Evolutionary conservation across 2,888 invertebrate species (phyloP).

Genomic region (Iselma pallidipennis): DNA sequence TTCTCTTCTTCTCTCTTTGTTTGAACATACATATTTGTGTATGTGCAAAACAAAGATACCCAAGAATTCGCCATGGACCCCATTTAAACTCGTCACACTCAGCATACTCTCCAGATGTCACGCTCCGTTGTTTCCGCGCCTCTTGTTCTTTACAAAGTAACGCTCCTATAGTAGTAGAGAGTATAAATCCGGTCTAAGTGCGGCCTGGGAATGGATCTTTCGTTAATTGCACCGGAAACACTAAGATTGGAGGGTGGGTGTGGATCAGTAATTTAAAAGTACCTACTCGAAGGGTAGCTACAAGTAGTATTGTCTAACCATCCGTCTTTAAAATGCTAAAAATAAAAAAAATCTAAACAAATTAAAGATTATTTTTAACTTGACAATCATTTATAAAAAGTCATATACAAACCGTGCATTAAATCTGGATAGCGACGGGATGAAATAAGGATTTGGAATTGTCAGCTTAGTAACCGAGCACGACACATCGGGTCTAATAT

Average conservation of each 20-base stretch:
- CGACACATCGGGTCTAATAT: slow-evolving; percentile 51
- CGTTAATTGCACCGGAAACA: slow-evolving; percentile 25
- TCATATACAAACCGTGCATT: too few species aligned
- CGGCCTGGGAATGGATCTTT: slow-evolving; percentile 25
- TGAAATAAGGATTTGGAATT: not conserved
- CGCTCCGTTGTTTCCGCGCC: slow-evolving; percentile 28
- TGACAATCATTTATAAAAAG: too few species aligned
- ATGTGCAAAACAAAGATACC: slow-evolving; percentile 6
- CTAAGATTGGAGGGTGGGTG: not conserved
- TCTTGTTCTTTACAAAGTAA: slow-evolving; percentile 25
- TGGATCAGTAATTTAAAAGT: too few species aligned
- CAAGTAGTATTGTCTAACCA: too few species aligned
- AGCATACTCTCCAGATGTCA: slow-evolving; percentile 28
- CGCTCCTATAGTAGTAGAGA: slow-evolving; percentile 3
- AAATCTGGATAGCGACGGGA: too few species aligned
- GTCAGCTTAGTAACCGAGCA: slow-evolving; percentile 27
- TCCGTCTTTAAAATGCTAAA: too few species aligned
- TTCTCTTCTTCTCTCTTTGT: not conserved
- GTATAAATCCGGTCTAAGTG: slow-evolving; percentile 26
- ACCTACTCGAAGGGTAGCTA: too few species aligned
- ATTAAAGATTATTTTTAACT: too few species aligned
- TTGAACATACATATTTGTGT: not conserved
- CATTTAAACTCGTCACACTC: slow-evolving; percentile 25
- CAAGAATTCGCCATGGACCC: slow-evolving; percentile 15
- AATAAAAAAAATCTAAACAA: too few species aligned